These are phyloP conservation scores for Pogoniulus pusillus DNA, from an alignment of 2,797 vertebrate species.

Conservation along the genomic window DNA sequence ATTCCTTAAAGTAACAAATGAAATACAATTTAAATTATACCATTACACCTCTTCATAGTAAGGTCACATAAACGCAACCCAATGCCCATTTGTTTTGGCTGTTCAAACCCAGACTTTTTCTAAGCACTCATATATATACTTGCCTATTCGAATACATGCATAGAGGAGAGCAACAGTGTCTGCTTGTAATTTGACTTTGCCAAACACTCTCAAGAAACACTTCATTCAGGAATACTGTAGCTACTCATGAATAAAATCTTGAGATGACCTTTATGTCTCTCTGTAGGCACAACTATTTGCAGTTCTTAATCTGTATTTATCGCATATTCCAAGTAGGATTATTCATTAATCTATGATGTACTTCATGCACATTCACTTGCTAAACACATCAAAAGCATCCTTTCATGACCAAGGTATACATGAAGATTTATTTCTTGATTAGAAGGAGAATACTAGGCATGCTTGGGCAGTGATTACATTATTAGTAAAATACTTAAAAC, in stretches of 20 bases:
- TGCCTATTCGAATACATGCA: background rate
- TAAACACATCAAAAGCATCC: background rate
- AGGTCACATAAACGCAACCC: background rate
- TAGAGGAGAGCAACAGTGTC: background rate
- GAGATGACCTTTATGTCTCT: background rate
- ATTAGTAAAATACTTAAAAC: background rate
- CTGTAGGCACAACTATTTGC: background rate
- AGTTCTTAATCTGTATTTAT: slow-evolving; percentile 54
- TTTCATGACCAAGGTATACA: background rate
- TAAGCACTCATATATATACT: background rate
- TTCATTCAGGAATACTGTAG: background rate
- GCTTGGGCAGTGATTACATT: background rate
- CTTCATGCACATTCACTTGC: background rate
- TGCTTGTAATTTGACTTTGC: background rate
- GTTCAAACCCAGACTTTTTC: background rate
- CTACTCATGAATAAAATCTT: background rate
- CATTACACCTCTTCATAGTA: background rate
- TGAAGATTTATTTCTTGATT: background rate
- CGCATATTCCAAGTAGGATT: background rate
- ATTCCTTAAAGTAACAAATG: background rate
- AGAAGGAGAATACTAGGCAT: background rate
- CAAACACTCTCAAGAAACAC: background rate
- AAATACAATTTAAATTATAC: background rate
- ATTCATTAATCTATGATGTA: slow-evolving; percentile 13
- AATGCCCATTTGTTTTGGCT: background rate